These are phyloP conservation scores for Pyrocoelia pectoralis DNA, from an alignment of 2,888 invertebrate species.

Conservation along the genomic window DNA sequence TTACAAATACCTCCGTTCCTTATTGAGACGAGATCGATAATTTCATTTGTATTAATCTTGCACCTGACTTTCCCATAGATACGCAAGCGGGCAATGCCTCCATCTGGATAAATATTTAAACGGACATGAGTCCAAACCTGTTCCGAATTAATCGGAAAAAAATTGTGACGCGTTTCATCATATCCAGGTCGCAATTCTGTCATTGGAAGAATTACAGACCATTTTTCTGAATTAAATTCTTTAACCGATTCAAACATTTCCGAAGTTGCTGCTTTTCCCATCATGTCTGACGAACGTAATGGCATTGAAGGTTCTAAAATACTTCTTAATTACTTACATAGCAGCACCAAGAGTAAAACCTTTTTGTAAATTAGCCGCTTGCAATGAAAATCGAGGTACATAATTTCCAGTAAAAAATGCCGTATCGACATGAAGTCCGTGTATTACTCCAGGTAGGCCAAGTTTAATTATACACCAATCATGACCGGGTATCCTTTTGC, in stretches of 20 bases:
- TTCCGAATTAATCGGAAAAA: slow-evolving; percentile 63
- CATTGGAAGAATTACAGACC: slow-evolving; percentile 67
- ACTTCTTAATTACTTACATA: neutral
- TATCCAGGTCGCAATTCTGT: slow-evolving; percentile 65
- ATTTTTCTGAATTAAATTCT: slow-evolving; percentile 62
- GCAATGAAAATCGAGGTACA: slow-evolving; percentile 69
- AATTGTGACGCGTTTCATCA: slow-evolving; percentile 67
- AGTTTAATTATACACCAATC: slow-evolving; percentile 71
- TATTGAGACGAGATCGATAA: slow-evolving; percentile 64
- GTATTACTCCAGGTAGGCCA: slow-evolving; percentile 64
- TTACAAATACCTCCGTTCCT: slow-evolving; percentile 65
- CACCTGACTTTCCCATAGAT: slow-evolving; percentile 64
- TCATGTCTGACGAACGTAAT: slow-evolving; percentile 55
- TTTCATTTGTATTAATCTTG: slow-evolving; percentile 45
- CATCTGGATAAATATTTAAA: slow-evolving; percentile 70
- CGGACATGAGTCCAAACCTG: slow-evolving; percentile 67
- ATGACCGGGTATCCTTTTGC: slow-evolving; percentile 67
- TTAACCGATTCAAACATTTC: slow-evolving; percentile 61
- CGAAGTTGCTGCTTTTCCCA: slow-evolving; percentile 63
- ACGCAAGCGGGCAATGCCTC: slow-evolving; percentile 68
- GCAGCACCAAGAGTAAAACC: slow-evolving; percentile 59
- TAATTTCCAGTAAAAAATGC: slow-evolving; percentile 71
- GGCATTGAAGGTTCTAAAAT: slow-evolving; percentile 56
- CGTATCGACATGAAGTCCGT: slow-evolving; percentile 67
- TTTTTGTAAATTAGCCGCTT: slow-evolving; percentile 64